A percentile compares a stretch with the other conserved stretches of the same genome.
Conservation (phyloP, 2,797 vertebrate genomes). For the Phataginus tricuspis region DNA sequence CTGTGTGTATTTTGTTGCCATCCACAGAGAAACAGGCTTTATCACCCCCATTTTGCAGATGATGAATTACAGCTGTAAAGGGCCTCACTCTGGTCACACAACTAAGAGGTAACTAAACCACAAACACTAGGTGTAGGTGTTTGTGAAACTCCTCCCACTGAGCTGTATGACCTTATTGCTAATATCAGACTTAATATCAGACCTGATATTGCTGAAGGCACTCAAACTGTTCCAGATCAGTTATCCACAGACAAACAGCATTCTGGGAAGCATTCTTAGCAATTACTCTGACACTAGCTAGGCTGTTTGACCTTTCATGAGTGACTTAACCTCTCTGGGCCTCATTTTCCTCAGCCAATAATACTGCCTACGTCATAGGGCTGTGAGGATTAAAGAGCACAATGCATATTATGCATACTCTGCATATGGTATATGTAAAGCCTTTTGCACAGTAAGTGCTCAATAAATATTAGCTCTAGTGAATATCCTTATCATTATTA, state of each 20-base stretch:
- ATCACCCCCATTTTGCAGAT: neutral
- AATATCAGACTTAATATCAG: neutral
- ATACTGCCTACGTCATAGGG: neutral
- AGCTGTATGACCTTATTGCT: neutral
- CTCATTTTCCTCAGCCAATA: neutral
- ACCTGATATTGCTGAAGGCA: neutral
- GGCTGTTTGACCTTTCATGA: neutral
- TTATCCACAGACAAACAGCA: neutral
- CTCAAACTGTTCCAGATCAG: neutral
- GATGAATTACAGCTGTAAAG: neutral
- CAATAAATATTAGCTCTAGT: neutral
- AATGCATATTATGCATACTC: neutral
- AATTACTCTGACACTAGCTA: neutral
- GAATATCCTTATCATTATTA: neutral
- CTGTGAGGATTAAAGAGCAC: neutral
- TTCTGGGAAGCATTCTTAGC: neutral
- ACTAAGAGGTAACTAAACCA: neutral
- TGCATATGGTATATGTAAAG: neutral
- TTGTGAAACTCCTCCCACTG: neutral
- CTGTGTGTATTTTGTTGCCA: too few species aligned
- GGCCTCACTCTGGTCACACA: neutral
- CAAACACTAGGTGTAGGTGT: neutral
- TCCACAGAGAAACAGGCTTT: neutral
- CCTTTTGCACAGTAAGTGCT: neutral
- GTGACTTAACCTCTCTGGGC: neutral